Evolutionary conservation across 2,888 invertebrate species (phyloP).

Genomic region (Tuta absoluta): DNA sequence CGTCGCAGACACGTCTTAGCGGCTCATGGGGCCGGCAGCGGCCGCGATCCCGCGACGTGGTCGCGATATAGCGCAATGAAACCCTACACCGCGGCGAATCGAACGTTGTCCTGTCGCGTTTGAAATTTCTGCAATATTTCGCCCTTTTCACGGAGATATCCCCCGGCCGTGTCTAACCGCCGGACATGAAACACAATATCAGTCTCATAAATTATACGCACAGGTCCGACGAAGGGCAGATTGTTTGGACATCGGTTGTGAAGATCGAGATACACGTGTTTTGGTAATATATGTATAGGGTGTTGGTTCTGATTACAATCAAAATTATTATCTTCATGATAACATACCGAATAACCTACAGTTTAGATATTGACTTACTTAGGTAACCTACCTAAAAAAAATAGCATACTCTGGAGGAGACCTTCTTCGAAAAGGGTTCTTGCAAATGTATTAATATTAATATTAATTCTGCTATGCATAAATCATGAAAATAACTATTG

Average conservation of each 20-base stretch:
- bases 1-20: conserved; percentile 50
- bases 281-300: not conserved
- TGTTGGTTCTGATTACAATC: not conserved
- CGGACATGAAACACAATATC: conserved; percentile 80
- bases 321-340: not conserved
- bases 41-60: conserved; percentile 43
- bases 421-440: no score
- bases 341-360: no score
- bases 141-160: conserved; percentile 80
- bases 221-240: conserved; percentile 43
- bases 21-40: conserved; percentile 63
- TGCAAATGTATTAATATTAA: no score
- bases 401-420: no score
- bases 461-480: no score
- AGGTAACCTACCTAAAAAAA: no score
- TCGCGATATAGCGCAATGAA: conserved; percentile 75
- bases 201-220: conserved; percentile 74
- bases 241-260: conserved; percentile 24
- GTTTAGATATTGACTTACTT: no score
- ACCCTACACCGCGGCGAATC: conserved; percentile 79
- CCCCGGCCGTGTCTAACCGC: conserved; percentile 70
- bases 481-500: no score
- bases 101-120: conserved; percentile 78
- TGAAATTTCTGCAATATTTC: conserved; percentile 80
- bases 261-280: conserved; percentile 3